Conservation (phyloP, 2,888 invertebrate genomes). For the Lamellibrachia satsuma region DNA sequence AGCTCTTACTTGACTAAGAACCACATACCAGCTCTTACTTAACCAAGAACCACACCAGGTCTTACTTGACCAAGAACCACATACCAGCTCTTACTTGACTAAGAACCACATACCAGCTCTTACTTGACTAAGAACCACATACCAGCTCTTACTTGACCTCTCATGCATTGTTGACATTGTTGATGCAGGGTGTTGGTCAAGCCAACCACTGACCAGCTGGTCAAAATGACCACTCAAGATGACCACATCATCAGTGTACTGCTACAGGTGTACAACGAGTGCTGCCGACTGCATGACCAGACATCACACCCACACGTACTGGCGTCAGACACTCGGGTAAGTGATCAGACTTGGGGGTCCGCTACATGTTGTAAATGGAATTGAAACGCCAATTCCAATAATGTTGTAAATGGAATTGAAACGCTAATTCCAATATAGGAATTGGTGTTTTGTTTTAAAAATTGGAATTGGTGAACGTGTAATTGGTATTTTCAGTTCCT, state of each 20-base stretch:
- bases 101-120: no score
- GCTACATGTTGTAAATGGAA: not conserved
- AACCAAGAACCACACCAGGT: no score
- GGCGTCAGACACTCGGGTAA: not conserved
- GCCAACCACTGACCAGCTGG: not conserved
- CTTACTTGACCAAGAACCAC: no score
- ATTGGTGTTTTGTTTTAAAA: no score
- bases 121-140: no score
- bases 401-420: not conserved
- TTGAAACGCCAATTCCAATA: no score
- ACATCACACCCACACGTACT: not conserved
- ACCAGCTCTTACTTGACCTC: not conserved
- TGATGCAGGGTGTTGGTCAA: not conserved
- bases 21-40: no score
- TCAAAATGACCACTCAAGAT: not conserved
- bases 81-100: no score
- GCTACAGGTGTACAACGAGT: not conserved
- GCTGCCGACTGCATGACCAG: not conserved
- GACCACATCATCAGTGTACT: not conserved
- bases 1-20: no score
- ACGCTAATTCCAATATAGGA: no score
- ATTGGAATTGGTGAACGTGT: no score
- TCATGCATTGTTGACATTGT: not conserved
- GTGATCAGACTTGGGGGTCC: not conserved
- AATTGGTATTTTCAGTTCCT: no score